A percentile compares a stretch with the other conserved stretches of the same genome.
Evolutionary conservation across 2,113 vertebrate species (phyloP).

Genomic region (Apodemus speciosus): DNA sequence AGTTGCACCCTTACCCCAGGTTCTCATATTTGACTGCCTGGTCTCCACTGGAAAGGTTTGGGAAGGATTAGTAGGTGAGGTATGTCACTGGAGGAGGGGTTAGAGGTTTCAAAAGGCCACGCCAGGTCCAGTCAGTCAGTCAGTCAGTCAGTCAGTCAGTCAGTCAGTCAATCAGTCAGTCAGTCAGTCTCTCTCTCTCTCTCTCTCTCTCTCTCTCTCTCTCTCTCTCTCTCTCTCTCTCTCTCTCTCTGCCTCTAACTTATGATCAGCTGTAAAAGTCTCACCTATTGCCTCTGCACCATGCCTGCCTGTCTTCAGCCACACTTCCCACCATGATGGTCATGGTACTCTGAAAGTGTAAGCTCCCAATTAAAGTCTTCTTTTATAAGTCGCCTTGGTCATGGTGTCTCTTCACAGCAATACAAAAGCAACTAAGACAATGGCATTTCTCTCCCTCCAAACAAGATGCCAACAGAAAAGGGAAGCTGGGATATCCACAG

Average conservation of each 20-base stretch:
- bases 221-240: no score
- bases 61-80: not conserved
- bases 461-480: constrained; percentile 36
- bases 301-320: not conserved
- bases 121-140: not conserved
- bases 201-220: not conserved
- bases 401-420: not conserved
- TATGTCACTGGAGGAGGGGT: not conserved
- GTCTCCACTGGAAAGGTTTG: not conserved
- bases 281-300: not conserved
- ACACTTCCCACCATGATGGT: not conserved
- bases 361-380: not conserved
- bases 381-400: not conserved
- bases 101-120: not conserved
- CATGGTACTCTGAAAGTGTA: not conserved
- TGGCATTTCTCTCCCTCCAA: not conserved
- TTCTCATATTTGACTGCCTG: not conserved
- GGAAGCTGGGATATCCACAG: not conserved
- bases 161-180: no score
- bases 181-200: not conserved
- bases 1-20: not conserved
- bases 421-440: not conserved
- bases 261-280: not conserved
- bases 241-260: not conserved
- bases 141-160: no score